Conservation (phyloP, 2,888 invertebrate species). For the Drosophila kanekoi region DNA sequence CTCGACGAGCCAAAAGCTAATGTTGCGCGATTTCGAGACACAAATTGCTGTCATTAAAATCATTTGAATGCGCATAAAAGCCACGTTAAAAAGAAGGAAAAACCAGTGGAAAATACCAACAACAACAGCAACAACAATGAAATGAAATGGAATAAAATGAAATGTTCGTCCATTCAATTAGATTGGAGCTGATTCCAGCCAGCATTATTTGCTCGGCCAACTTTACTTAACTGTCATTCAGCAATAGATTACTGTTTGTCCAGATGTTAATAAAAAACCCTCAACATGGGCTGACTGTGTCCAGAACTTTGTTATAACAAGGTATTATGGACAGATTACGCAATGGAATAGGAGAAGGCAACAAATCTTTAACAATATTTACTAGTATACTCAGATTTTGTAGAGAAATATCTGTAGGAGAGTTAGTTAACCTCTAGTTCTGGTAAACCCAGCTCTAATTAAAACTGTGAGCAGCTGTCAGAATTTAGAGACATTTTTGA, state of each 20-base stretch:
- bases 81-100: constrained; percentile 31
- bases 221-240: constrained; percentile 20
- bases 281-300: neutral
- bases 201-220: constrained; percentile 34
- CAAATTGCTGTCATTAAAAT: constrained; percentile 81
- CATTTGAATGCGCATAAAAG: constrained; percentile 77
- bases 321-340: no score
- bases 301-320: no score
- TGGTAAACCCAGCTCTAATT: neutral
- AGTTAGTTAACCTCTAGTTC: no score
- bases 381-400: no score
- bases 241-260: constrained; percentile 27
- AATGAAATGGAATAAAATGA: constrained; percentile 16
- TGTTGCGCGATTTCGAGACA: constrained; percentile 78
- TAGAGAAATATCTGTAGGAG: no score
- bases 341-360: no score
- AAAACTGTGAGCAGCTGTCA: constrained; percentile 3
- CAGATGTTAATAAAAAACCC: constrained; percentile 4
- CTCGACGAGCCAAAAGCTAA: constrained; percentile 64
- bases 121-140: neutral
- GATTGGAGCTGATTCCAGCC: constrained; percentile 33
- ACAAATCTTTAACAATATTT: no score
- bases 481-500: constrained; percentile 5
- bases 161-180: constrained; percentile 52
- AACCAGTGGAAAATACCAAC: neutral